Conservation (phyloP, 2,113 vertebrate genomes). For the Ornithorhynchus anatinus region DNA sequence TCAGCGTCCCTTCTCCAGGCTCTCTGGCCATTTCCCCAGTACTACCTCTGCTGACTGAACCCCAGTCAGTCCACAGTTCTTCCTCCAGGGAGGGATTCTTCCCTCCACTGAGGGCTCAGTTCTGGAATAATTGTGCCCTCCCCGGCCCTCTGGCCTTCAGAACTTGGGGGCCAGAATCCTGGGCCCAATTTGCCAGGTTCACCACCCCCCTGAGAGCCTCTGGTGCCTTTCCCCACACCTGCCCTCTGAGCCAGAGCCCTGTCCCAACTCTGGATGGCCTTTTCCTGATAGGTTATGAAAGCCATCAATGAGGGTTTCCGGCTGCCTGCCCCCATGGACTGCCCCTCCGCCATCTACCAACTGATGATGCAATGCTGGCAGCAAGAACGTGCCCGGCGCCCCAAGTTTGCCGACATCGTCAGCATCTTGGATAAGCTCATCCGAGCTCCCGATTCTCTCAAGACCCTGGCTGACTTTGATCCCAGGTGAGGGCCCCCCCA, state of each 20-base stretch:
- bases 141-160: too few species aligned
- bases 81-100: too few species aligned
- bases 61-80: too few species aligned
- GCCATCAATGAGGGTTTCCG: slow-evolving; percentile 95
- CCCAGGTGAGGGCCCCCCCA: slow-evolving; percentile 78
- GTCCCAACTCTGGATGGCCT: background rate
- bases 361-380: slow-evolving; percentile 98
- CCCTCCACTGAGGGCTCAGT: too few species aligned
- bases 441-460: slow-evolving; percentile 90
- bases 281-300: slow-evolving; percentile 99
- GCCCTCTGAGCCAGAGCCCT: background rate
- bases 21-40: too few species aligned
- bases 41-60: too few species aligned
- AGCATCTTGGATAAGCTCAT: slow-evolving; percentile 95
- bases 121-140: too few species aligned
- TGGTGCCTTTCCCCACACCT: too few species aligned
- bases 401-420: slow-evolving; percentile 89
- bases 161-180: too few species aligned
- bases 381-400: slow-evolving; percentile 88
- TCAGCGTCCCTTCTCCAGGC: too few species aligned
- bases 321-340: slow-evolving; percentile 92
- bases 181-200: too few species aligned
- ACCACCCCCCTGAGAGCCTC: too few species aligned
- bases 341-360: slow-evolving; percentile 94
- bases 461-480: slow-evolving; percentile 91